Percentiles rank a stretch among this genome's conserved stretches.
These are phyloP conservation scores for Atta texana DNA, from an alignment of 1,140 invertebrate species.

Conservation along the genomic window DNA sequence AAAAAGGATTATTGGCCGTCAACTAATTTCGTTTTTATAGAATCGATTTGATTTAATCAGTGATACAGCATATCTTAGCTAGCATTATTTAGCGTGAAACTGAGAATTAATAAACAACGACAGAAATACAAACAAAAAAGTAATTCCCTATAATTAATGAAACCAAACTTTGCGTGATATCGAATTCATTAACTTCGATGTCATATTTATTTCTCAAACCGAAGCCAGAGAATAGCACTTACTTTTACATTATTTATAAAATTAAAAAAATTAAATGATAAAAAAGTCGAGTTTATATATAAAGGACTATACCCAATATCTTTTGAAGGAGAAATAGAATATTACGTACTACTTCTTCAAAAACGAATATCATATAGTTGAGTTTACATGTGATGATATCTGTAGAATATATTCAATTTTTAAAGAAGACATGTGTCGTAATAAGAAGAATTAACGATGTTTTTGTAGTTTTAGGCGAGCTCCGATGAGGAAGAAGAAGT, in stretches of 20 bases:
- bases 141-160: not conserved
- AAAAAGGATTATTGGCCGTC: slow-evolving; percentile 11
- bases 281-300: not conserved
- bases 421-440: too few species aligned
- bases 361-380: too few species aligned
- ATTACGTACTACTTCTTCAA: too few species aligned
- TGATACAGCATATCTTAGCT: not conserved
- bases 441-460: not conserved
- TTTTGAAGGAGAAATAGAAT: too few species aligned
- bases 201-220: not conserved
- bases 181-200: not conserved
- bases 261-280: not conserved
- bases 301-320: too few species aligned
- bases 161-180: not conserved
- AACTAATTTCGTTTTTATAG: slow-evolving; percentile 12
- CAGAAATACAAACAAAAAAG: not conserved
- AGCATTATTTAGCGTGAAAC: not conserved
- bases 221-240: not conserved
- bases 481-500: too few species aligned
- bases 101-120: not conserved
- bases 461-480: not conserved
- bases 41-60: not conserved
- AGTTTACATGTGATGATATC: too few species aligned
- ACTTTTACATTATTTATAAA: not conserved
- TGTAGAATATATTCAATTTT: too few species aligned